Base-by-base conservation (phyloP, 1,140 invertebrate genomes). In the Bombus soroeensis region DNA sequence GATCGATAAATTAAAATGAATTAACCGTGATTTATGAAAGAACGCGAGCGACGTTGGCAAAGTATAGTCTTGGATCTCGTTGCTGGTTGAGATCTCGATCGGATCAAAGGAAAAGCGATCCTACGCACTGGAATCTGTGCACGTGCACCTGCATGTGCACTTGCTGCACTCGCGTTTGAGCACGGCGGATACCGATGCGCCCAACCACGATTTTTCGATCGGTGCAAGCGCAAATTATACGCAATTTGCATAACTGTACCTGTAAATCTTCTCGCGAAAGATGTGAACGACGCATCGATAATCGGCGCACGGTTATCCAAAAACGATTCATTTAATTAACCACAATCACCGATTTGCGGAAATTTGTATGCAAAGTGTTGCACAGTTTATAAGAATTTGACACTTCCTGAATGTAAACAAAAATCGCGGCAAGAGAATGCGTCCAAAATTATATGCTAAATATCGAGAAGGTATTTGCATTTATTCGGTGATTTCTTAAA, bases 31-130 rank as follows among this genome's bases (percentile, higher is more conserved):
- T 83, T 76, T 66, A 66, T 53, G 72, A 53, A 76, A 66, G 39
- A 66, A 32, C 10, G 13, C 53, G 22, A 53, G 10, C 28, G 32
- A 75, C 34, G 68, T 37, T 74, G 34, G 41, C 43, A 53, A 71
- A 83, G 53, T 80, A 72, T n/a, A 68, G 41, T 39, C 18, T 37
- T 32, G 12, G 64, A 57, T 78, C n/a, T 41, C 53, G 68, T 85
- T 85, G 57, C 66, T 25, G 66, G 13, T 53, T 12, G 28, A 79
- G 68, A 80, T 84, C 68, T 72, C 76, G 76, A 85, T 79, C 68
- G 66, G 47, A 71, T 80, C 83, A 32, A 80, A 80, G 72, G 76
- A 77, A 85, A 85, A 85, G 83, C 68, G 76, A 85, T 80, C 76
- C 34, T 57, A 59, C 64, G 68, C 83, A 25, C 25, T 41, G 47